phyloP scores from a whole-genome alignment of 2,797 vertebrate species.

The Phyllotis vaccarum region DNA sequence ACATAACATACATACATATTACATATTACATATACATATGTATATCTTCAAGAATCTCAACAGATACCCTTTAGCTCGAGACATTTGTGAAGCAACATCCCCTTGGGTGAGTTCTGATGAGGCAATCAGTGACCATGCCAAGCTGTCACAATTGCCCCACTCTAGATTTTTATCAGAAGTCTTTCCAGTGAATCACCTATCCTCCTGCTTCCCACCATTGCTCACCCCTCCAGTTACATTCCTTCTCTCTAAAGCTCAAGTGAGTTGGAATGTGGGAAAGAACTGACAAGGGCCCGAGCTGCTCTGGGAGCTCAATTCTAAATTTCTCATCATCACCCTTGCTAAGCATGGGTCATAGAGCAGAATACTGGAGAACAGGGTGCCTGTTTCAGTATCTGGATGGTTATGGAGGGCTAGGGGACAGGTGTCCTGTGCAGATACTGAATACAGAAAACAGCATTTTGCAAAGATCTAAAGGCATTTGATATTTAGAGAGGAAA shows the following conservation, averaged over 20 bases:
- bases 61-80: no score
- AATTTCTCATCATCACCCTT: background rate
- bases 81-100: background rate
- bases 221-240: background rate
- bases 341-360: background rate
- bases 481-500: background rate
- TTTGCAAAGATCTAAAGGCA: background rate
- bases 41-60: background rate
- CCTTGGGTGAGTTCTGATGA: background rate
- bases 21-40: no score
- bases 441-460: background rate
- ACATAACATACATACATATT: no score
- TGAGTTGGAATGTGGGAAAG: background rate
- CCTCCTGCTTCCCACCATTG: background rate
- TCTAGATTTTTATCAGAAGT: background rate
- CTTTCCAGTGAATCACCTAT: background rate
- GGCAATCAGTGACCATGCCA: fast-evolving
- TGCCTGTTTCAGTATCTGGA: background rate
- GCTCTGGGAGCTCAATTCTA: background rate
- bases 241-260: background rate
- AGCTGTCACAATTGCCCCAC: background rate
- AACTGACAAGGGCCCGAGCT: background rate
- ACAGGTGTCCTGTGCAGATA: background rate
- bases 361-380: background rate
- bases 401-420: background rate